These are phyloP conservation scores for Ochropleura plecta DNA, from an alignment of 2,888 invertebrate genomes.

Conservation along the genomic window DNA sequence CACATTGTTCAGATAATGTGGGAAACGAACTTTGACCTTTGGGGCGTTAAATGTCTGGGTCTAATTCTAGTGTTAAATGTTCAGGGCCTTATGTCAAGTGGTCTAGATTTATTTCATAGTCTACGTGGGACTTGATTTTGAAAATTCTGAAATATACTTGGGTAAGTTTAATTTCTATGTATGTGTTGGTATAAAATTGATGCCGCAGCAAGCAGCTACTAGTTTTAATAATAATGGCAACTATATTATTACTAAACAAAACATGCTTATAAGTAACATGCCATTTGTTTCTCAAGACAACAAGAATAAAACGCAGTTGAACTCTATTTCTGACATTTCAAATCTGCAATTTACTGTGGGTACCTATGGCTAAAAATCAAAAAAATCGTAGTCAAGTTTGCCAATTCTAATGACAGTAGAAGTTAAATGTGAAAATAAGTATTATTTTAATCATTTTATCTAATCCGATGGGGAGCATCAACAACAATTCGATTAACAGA, in stretches of 20 bases:
- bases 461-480: not conserved
- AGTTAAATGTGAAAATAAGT: too few relatives aligned
- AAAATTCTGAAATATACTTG: not conserved
- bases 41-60: slow-evolving; percentile 30
- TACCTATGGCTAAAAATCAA: too few relatives aligned
- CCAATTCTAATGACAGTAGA: too few relatives aligned
- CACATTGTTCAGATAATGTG: slow-evolving; percentile 54
- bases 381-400: too few relatives aligned
- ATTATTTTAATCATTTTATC: too few relatives aligned
- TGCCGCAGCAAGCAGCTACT: not conserved
- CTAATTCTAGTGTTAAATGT: slow-evolving; percentile 24
- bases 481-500: not conserved
- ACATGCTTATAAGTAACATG: too few relatives aligned
- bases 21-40: slow-evolving; percentile 53
- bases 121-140: slow-evolving; percentile 3
- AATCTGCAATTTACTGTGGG: too few relatives aligned
- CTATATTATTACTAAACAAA: too few relatives aligned
- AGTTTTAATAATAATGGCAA: not conserved
- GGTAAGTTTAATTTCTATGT: not conserved
- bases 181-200: not conserved
- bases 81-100: slow-evolving; percentile 23
- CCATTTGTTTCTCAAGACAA: too few relatives aligned
- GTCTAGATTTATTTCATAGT: slow-evolving; percentile 35
- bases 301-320: too few relatives aligned
- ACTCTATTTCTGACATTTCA: too few relatives aligned